Base-by-base conservation (phyloP, 2,797 vertebrate genomes). In the Sarcoramphus papa region DNA sequence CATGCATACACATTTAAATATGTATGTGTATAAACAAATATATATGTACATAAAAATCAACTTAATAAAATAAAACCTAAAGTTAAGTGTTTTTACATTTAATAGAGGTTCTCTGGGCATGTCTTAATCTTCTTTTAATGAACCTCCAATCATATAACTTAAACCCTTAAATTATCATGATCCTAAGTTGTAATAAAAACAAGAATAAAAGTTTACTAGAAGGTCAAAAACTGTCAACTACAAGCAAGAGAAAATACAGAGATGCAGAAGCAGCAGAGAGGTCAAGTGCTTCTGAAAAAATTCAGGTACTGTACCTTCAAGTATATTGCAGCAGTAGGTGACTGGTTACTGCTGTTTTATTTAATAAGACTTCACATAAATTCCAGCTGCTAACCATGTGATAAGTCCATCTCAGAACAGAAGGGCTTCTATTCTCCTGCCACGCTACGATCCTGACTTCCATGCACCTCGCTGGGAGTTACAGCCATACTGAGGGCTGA, bases 291-390 rank as follows among this genome's bases (percentile, higher is more conserved):
- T 86, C 75, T 95, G 89, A 95, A 95, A 97, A 97, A 95, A 93
- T 72, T 85, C 98, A 97, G 97, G 97, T 97, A 96, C 93, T 93
- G 93, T 90, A 95, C 95, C 93, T 98, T 97, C 85, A 92, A 94
- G 95, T 82, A 82, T 78, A 90, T 74, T 97, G 80, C 94, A 96
- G 97, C 95, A 95, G 98, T 97, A 97, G 97, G 97, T 92, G 94
- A 94, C 95, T 87, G 91, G 94, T 97, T 96, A 97, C 98, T 96
- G 98, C 98, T 98, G 98, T 97, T 98, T 98, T 97, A 98, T 97
- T 97, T 97, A 98, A 98, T 96, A 97, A 97, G 97, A 41, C 94
- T 97, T 90, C 97, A 95, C 95, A 96, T 97, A 97, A 97, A 98
- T 95, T 97, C 97, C 97, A 97, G 97, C 98, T 97, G 98, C 97